Evolutionary conservation across 2,797 vertebrate species (phyloP).

Genomic region (Dendrocincla tyrannina): DNA sequence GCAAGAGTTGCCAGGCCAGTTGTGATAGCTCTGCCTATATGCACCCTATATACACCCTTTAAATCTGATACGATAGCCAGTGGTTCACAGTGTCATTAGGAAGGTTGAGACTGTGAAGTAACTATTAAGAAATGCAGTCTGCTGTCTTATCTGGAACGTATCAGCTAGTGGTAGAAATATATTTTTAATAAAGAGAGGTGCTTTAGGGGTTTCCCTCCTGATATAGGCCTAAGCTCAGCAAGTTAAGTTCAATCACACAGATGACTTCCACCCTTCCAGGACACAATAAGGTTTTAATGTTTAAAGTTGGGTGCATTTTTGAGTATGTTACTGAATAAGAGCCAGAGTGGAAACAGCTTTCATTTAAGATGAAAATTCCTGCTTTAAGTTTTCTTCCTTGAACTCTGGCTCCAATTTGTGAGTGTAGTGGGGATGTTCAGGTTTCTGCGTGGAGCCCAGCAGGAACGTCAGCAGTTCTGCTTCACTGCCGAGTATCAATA

Average conservation of each 20-base stretch:
- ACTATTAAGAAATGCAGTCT: not conserved
- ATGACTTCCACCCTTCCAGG: not conserved
- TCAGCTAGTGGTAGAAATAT: not conserved
- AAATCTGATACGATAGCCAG: not conserved
- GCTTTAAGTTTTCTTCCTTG: constrained; percentile 41
- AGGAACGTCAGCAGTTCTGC: constrained; percentile 54
- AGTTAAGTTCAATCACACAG: not conserved
- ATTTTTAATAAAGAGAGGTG: constrained; percentile 22
- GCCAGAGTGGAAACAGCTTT: not conserved
- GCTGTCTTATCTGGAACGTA: not conserved
- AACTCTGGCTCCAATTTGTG: constrained; percentile 31
- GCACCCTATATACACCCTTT: not conserved
- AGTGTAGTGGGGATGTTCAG: constrained; percentile 1
- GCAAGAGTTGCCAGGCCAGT: not conserved
- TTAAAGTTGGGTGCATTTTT: constrained; percentile 3
- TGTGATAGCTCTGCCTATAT: not conserved
- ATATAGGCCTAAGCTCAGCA: not conserved
- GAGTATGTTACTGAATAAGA: not conserved
- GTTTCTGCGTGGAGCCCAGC: not conserved
- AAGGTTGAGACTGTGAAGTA: not conserved
- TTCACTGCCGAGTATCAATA: constrained; percentile 48
- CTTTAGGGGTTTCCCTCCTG: not conserved
- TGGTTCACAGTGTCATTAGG: not conserved
- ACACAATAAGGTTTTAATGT: not conserved
- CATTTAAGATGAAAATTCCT: constrained; percentile 30